A percentile compares a stretch with the other conserved stretches of the same genome.
These are phyloP conservation scores for Apotomis capreana DNA, from an alignment of 2,888 invertebrate genomes.

Conservation along the genomic window DNA sequence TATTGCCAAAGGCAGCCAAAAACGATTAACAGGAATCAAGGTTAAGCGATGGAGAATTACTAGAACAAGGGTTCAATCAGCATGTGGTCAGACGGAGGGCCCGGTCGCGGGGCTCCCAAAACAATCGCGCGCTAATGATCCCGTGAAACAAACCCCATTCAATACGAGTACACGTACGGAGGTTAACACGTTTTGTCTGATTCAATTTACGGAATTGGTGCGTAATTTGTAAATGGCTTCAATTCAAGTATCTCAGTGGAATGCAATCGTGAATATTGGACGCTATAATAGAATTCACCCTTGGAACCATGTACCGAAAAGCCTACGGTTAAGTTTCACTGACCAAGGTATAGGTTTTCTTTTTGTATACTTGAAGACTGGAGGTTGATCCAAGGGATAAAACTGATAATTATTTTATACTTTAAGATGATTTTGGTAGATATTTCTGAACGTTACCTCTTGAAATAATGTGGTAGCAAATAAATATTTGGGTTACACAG, in stretches of 20 bases:
- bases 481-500: too few species aligned
- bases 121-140: constrained; percentile 75
- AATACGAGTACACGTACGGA: constrained; percentile 43
- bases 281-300: too few species aligned
- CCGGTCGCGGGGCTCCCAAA: constrained; percentile 59
- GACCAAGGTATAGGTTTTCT: too few species aligned
- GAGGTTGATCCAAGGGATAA: too few species aligned
- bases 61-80: constrained; percentile 77
- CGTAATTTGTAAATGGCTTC: constrained; percentile 7
- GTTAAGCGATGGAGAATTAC: constrained; percentile 52
- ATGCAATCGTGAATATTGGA: too few species aligned
- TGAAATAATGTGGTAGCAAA: too few species aligned
- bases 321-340: too few species aligned
- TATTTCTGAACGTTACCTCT: too few species aligned
- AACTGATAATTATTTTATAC: too few species aligned
- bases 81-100: constrained; percentile 65
- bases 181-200: constrained; percentile 32
- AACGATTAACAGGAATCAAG: constrained; percentile 36
- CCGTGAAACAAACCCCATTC: constrained; percentile 46
- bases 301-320: too few species aligned
- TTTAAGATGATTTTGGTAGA: too few species aligned
- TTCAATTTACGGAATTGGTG: constrained; percentile 29
- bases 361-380: too few species aligned
- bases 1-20: constrained; percentile 25
- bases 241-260: background rate